Evolutionary conservation across 2,888 invertebrate genomes (phyloP).

Genomic region (Ametastegia equiseti): DNA sequence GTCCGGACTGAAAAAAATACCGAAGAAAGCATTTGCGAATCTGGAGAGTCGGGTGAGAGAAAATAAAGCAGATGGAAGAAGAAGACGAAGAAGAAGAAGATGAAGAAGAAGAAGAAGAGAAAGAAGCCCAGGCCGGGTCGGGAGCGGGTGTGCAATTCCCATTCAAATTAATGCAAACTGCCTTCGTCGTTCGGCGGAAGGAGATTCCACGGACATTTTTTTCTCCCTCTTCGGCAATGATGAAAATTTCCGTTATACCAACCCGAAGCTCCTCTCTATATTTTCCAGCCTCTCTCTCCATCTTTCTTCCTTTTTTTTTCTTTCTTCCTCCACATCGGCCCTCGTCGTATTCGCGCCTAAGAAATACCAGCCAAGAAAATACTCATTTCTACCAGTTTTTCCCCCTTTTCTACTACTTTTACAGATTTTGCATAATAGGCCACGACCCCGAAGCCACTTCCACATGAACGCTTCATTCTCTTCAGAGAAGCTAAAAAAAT

Average conservation of each 20-base stretch:
- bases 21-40: conserved; percentile 55
- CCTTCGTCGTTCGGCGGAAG: conserved; percentile 60
- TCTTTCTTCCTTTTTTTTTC: neutral
- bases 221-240: conserved; percentile 58
- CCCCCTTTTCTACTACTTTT: neutral
- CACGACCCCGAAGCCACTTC: neutral
- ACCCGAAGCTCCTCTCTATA: too few relatives aligned
- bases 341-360: neutral
- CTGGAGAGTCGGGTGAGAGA: conserved; percentile 63
- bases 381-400: conserved; percentile 12
- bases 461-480: neutral
- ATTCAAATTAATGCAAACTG: conserved; percentile 71
- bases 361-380: neutral
- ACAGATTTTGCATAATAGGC: conserved; percentile 23
- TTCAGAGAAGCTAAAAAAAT: neutral
- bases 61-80: conserved; percentile 61
- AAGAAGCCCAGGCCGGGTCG: conserved; percentile 47
- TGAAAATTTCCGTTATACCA: conserved; percentile 65
- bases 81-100: too few relatives aligned
- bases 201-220: conserved; percentile 63
- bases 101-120: too few relatives aligned
- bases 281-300: conserved; percentile 51
- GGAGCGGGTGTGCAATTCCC: conserved; percentile 62
- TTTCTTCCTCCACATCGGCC: neutral
- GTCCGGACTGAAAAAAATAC: conserved; percentile 51